Percentiles rank a stretch among this genome's conserved stretches.
Evolutionary conservation across 2,113 vertebrate genomes (phyloP).

Genomic region (Bombycilla garrulus): DNA sequence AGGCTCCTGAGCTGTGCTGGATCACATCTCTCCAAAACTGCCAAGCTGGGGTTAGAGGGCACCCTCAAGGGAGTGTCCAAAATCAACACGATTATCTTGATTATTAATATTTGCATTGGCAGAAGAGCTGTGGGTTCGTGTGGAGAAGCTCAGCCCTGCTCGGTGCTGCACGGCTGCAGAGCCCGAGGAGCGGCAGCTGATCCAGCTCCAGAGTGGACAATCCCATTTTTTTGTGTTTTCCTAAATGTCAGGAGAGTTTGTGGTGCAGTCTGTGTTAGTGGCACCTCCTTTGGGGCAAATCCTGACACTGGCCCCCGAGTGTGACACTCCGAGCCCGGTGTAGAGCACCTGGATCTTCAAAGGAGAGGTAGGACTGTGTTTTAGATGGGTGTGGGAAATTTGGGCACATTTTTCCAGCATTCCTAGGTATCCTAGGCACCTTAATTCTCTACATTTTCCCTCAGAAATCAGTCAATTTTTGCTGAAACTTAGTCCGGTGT

Average conservation of each 20-base stretch:
- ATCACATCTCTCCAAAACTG: background rate
- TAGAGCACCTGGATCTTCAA: background rate
- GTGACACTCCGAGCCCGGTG: background rate
- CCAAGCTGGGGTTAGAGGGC: slow-evolving; percentile 25
- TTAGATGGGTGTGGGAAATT: background rate
- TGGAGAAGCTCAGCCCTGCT: background rate
- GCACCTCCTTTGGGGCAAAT: background rate
- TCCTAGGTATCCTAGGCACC: background rate
- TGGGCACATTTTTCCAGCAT: background rate
- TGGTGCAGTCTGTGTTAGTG: background rate
- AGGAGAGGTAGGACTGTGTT: background rate
- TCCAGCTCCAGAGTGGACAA: background rate
- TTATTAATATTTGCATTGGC: slow-evolving; percentile 43
- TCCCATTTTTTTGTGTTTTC: background rate
- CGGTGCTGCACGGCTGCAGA: background rate
- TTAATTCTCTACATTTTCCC: background rate
- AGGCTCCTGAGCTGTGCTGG: background rate
- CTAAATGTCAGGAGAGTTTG: background rate
- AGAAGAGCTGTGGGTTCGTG: background rate
- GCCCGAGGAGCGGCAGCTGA: background rate
- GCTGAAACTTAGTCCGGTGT: background rate
- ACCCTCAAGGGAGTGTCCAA: slow-evolving; percentile 21
- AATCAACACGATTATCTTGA: slow-evolving; percentile 33
- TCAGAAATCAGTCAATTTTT: background rate
- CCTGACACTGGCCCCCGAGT: rapidly evolving